phyloP scores from a whole-genome alignment of 2,888 invertebrate genomes.

The Thecophora atra region DNA sequence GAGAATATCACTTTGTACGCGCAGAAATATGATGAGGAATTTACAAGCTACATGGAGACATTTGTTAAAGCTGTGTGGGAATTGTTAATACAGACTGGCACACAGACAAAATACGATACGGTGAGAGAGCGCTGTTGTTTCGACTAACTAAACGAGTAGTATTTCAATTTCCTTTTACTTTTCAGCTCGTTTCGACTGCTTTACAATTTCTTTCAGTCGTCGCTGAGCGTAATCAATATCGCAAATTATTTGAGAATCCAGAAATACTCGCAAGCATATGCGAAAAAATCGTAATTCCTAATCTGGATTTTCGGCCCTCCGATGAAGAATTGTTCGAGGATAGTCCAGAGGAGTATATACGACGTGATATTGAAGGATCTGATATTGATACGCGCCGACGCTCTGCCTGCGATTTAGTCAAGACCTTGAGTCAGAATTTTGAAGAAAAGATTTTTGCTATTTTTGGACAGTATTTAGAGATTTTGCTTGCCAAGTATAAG shows the following conservation, averaged over 20 bases:
- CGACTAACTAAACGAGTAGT: not conserved
- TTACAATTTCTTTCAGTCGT: slow-evolving; percentile 94
- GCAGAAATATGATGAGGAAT: slow-evolving; percentile 98
- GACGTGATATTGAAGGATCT: slow-evolving; percentile 96
- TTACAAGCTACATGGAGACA: slow-evolving; percentile 84
- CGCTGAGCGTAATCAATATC: slow-evolving; percentile 89
- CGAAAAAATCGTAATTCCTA: slow-evolving; percentile 98
- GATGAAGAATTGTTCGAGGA: slow-evolving; percentile 98
- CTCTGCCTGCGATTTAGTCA: slow-evolving; percentile 96
- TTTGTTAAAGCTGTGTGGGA: slow-evolving; percentile 98
- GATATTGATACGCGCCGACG: slow-evolving; percentile 96
- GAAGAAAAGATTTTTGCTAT: slow-evolving; percentile 88
- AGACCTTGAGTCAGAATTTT: slow-evolving; percentile 87
- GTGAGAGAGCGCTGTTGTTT: slow-evolving; percentile 67
- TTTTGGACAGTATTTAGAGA: slow-evolving; percentile 82
- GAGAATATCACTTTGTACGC: slow-evolving; percentile 95
- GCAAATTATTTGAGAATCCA: slow-evolving; percentile 88
- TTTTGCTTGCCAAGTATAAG: slow-evolving; percentile 74
- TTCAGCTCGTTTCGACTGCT: slow-evolving; percentile 93
- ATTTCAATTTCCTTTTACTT: not conserved
- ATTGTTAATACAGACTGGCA: slow-evolving; percentile 84
- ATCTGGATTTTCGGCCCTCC: slow-evolving; percentile 93
- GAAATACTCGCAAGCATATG: slow-evolving; percentile 89
- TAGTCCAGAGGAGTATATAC: slow-evolving; percentile 96
- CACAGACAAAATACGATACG: slow-evolving; percentile 88